Evolutionary conservation across 1,140 invertebrate genomes (phyloP).

Genomic region (Eurosta solidaginis): DNA sequence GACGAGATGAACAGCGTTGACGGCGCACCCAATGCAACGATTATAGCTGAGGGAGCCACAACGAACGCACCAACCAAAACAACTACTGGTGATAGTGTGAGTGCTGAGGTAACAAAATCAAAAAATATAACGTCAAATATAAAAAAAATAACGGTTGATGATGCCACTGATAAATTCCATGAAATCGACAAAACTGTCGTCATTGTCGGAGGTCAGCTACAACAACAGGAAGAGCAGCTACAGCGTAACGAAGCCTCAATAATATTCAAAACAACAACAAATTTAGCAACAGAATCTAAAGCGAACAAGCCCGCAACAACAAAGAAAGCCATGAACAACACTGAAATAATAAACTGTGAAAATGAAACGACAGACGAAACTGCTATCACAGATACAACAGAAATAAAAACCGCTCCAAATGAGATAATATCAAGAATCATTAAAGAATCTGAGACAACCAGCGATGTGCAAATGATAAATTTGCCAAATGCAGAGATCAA

Average conservation of each 20-base stretch:
- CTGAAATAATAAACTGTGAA: not conserved
- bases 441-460: not conserved
- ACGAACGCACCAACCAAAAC: not conserved
- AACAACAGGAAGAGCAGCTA: not conserved
- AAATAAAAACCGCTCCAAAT: not conserved
- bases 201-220: not conserved
- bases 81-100: not conserved
- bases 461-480: conserved; percentile 1
- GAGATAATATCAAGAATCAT: conserved; percentile 5
- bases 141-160: not conserved
- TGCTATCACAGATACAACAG: conserved; percentile 4
- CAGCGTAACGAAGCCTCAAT: not conserved
- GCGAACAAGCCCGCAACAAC: not conserved
- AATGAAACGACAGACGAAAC: conserved; percentile 2
- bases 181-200: not conserved
- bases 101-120: not conserved
- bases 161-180: conserved; percentile 13
- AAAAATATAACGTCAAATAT: not conserved
- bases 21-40: conserved; percentile 23
- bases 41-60: not conserved
- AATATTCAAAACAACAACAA: not conserved
- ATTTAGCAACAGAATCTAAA: not conserved
- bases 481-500: not conserved
- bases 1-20: conserved; percentile 26
- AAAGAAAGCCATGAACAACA: not conserved